A percentile compares a stretch with the other conserved stretches of the same genome.
These are phyloP conservation scores for Gambelia wislizenii DNA, from an alignment of 2,797 vertebrate genomes.

Conservation along the genomic window DNA sequence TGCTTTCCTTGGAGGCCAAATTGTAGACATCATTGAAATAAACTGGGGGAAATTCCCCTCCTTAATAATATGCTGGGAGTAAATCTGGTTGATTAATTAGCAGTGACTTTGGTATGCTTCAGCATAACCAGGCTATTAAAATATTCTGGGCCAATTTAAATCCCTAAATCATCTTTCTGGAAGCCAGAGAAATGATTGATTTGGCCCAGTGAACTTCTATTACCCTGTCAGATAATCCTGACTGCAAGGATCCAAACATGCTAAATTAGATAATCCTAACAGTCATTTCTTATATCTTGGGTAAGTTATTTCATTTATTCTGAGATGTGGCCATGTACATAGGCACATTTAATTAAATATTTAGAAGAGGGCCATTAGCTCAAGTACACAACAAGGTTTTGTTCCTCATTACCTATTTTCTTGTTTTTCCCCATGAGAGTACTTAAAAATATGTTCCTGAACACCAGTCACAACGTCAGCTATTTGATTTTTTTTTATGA, in stretches of 20 bases:
- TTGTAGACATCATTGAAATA: background rate
- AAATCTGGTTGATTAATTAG: slow-evolving; percentile 40
- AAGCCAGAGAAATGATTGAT: slow-evolving; percentile 22
- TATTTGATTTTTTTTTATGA: background rate
- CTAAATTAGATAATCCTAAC: slow-evolving; percentile 39
- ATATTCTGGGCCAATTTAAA: slow-evolving; percentile 64
- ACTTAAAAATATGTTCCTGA: slow-evolving; percentile 1
- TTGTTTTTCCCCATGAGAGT: background rate
- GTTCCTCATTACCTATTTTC: background rate
- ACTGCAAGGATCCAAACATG: slow-evolving; percentile 37
- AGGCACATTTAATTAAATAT: slow-evolving; percentile 12
- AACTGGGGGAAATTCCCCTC: background rate
- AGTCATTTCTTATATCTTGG: slow-evolving; percentile 23
- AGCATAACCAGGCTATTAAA: slow-evolving; percentile 51
- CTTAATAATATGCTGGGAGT: slow-evolving; percentile 6
- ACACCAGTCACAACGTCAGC: background rate
- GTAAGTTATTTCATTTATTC: slow-evolving; percentile 35
- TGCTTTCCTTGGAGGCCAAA: slow-evolving; percentile 17
- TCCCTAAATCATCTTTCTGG: slow-evolving; percentile 36
- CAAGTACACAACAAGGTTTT: background rate
- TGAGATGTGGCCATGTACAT: background rate
- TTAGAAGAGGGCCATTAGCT: slow-evolving; percentile 5
- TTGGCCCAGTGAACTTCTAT: slow-evolving; percentile 47
- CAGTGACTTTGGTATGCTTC: slow-evolving; percentile 61
- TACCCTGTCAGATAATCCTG: slow-evolving; percentile 45